Conservation (phyloP, 2,113 vertebrate species). For the Neofelis nebulosa region DNA sequence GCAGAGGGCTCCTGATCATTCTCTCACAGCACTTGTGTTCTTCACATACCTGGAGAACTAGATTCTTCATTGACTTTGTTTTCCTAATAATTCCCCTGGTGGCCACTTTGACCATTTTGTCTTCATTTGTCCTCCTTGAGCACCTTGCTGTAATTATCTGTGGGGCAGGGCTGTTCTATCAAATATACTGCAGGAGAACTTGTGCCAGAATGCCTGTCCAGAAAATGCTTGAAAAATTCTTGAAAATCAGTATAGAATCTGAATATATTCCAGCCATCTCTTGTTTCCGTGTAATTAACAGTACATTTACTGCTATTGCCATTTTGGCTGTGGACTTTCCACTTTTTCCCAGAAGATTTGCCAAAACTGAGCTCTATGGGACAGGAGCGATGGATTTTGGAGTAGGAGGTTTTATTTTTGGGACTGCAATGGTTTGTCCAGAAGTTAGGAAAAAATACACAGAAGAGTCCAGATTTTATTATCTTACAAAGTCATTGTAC, state of each 20-base stretch:
- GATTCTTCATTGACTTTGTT: constrained; percentile 90
- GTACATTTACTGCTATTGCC: constrained; percentile 91
- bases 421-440: constrained; percentile 92
- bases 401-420: constrained; percentile 93
- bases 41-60: constrained; percentile 77
- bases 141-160: constrained; percentile 74
- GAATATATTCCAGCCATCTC: constrained; percentile 90
- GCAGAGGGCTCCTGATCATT: constrained; percentile 90
- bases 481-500: constrained; percentile 85
- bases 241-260: constrained; percentile 83
- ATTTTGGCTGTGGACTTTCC: constrained; percentile 97
- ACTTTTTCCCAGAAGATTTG: constrained; percentile 93
- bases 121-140: constrained; percentile 82
- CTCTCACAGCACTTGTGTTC: constrained; percentile 80
- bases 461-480: constrained; percentile 75
- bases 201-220: constrained; percentile 47
- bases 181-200: constrained; percentile 81
- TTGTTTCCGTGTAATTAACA: constrained; percentile 90
- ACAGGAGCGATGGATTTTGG: constrained; percentile 97
- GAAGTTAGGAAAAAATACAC: constrained; percentile 87
- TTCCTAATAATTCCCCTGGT: constrained; percentile 89
- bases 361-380: constrained; percentile 96
- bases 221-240: constrained; percentile 84
- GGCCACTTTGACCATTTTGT: constrained; percentile 90
- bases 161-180: constrained; percentile 79